phyloP scores from a whole-genome alignment of 2,888 invertebrate genomes.

The Agrochola macilenta region DNA sequence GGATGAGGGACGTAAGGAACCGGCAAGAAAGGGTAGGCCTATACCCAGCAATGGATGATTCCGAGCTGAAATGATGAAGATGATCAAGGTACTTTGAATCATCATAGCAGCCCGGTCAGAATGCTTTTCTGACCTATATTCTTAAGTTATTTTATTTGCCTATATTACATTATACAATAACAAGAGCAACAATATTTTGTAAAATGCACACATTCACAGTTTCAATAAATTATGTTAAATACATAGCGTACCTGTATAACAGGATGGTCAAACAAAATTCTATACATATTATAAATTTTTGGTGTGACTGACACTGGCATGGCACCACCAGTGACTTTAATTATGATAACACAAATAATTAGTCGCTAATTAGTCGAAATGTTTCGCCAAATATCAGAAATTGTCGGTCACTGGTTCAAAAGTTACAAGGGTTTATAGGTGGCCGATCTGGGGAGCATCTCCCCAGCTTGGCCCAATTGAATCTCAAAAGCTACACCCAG shows the following conservation, averaged over 20 bases:
- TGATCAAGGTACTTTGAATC: neutral
- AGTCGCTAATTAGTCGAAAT: too few relatives aligned
- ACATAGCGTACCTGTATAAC: slow-evolving; percentile 30
- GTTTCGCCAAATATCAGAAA: too few relatives aligned
- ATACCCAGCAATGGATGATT: neutral
- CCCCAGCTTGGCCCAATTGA: too few relatives aligned
- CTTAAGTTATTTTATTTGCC: neutral
- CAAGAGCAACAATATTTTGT: slow-evolving; percentile 36
- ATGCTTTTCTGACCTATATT: neutral
- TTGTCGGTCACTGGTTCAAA: too few relatives aligned
- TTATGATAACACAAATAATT: too few relatives aligned
- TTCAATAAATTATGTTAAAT: slow-evolving; percentile 19
- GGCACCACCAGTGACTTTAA: too few relatives aligned
- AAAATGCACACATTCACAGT: slow-evolving; percentile 26
- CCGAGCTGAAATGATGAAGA: neutral
- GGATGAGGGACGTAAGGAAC: neutral
- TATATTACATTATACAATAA: slow-evolving; percentile 14
- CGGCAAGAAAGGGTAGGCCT: neutral
- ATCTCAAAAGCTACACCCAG: too few relatives aligned
- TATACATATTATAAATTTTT: neutral
- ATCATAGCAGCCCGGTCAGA: neutral
- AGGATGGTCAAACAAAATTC: slow-evolving; percentile 11
- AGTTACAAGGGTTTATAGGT: too few relatives aligned
- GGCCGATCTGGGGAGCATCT: too few relatives aligned
- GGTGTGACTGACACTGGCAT: too few relatives aligned